These are phyloP conservation scores for Clarias pachynema DNA, from an alignment of 2,797 vertebrate species.

Conservation along the genomic window DNA sequence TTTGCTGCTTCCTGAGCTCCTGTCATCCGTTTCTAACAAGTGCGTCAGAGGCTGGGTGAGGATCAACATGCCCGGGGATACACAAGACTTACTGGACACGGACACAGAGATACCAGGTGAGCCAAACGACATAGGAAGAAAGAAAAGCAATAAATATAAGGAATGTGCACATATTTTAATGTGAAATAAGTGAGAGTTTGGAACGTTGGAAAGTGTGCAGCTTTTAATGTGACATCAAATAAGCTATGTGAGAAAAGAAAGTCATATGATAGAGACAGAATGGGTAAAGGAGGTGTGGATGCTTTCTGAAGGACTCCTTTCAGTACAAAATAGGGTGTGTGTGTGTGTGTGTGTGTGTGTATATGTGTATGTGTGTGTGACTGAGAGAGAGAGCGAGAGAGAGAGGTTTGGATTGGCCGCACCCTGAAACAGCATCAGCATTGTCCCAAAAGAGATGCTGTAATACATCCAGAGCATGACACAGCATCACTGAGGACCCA, in stretches of 20 bases:
- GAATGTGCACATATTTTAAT: neutral
- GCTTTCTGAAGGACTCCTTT: neutral
- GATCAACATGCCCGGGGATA: slow-evolving; percentile 55
- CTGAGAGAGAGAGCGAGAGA: slow-evolving; percentile 32
- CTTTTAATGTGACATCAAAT: neutral
- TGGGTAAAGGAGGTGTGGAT: slow-evolving; percentile 15
- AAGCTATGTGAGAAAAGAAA: neutral
- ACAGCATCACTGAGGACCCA: slow-evolving; percentile 61
- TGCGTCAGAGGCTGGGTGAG: slow-evolving; percentile 53
- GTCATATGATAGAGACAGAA: slow-evolving; percentile 10
- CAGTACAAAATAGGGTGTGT: neutral
- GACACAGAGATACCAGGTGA: slow-evolving; percentile 56
- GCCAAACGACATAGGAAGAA: neutral
- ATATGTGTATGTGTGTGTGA: slow-evolving; percentile 9
- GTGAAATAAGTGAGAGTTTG: neutral
- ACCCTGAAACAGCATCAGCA: slow-evolving; percentile 52
- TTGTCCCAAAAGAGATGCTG: slow-evolving; percentile 39
- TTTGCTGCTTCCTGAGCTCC: slow-evolving; percentile 26
- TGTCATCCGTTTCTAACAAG: slow-evolving; percentile 45
- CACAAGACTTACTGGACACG: slow-evolving; percentile 52
- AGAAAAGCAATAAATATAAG: neutral
- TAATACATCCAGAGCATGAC: slow-evolving; percentile 55
- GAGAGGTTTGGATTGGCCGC: slow-evolving; percentile 43
- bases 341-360: neutral
- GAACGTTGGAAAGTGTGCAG: neutral